A percentile compares a stretch with the other conserved stretches of the same genome.
Evolutionary conservation across 2,797 vertebrate species (phyloP).

Genomic region (Phylloscopus collybita): DNA sequence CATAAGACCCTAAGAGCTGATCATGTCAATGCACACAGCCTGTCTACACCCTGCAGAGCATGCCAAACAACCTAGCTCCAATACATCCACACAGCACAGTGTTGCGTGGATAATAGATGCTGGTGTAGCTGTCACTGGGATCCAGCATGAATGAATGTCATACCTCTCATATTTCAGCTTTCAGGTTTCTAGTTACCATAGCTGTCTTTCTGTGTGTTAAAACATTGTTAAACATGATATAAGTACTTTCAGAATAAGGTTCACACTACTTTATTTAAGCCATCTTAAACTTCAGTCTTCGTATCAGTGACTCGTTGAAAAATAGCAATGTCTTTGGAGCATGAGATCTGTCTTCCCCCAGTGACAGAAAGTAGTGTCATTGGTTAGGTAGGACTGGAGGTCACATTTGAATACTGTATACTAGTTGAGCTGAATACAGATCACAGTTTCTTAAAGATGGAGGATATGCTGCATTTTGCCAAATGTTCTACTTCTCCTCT

Average conservation of each 20-base stretch:
- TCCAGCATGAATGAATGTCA: neutral
- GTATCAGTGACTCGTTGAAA: neutral
- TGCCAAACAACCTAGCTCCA: neutral
- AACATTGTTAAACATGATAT: neutral
- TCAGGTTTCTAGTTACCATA: neutral
- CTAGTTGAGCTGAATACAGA: neutral
- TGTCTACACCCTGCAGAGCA: neutral
- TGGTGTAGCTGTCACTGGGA: neutral
- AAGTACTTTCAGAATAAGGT: neutral
- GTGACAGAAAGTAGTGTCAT: neutral
- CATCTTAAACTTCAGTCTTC: neutral
- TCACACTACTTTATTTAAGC: neutral
- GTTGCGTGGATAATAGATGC: fast-evolving
- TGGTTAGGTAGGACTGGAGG: neutral
- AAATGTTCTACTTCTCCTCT: neutral
- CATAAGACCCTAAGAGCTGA: neutral
- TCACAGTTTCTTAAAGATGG: neutral
- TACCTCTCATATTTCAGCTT: neutral
- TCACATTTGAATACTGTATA: neutral
- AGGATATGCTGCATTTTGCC: neutral
- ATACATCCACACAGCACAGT: neutral
- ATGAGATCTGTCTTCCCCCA: neutral
- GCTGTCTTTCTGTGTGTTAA: neutral
- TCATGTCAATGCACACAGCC: neutral
- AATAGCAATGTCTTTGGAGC: neutral